Evolutionary conservation across 2,113 vertebrate species (phyloP), one percentile per base, ranked within the genome.

Genomic region (Sebastes schlegelii): DNA sequence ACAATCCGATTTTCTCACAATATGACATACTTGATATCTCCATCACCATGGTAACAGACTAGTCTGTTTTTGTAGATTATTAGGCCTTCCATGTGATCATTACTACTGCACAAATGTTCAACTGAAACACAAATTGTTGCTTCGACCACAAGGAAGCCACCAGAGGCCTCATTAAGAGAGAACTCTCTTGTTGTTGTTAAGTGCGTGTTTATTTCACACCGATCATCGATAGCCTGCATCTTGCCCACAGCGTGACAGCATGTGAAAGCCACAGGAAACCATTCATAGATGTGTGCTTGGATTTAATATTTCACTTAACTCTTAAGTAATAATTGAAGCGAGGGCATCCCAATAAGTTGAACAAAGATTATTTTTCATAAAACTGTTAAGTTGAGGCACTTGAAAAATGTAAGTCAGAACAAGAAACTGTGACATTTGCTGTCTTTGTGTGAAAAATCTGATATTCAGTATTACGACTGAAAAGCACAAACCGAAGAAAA

Each of bases 91-190:
- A 70, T 77, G 73, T 64, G 61, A 74, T 84, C 54, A 46, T 79
- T 68, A 68, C 12, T 62, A 40, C 6, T 4, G 21, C 12, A 77
- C 63, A 48, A 54, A 83, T 79, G 77, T 79, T 76, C 17, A 82
- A 63, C 8, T 40, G 7, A 68, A 77, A 78, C 9, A 70, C 72
- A 82, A 83, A 68, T 68, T 21, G 70, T 52, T 58, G 57, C 75
- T 72, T 42, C 58, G 76, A 79, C 73, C 64, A 23, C 74, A 48
- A 63, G 14, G 46, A 85, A 14, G 16, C 71, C 88, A 80, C 63
- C 61, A 48, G 79, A 87, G 88, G 68, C 84, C 74, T 88, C 75
- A 80, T 91, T 91, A 88, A 65, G 9, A 72, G 11, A 74, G 17
- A 80, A 68, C 26, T 63, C 54, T 4, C 54, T 11, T 78, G 65